Evolutionary conservation across 2,888 invertebrate species (phyloP).

Genomic region (Anorthoa munda): DNA sequence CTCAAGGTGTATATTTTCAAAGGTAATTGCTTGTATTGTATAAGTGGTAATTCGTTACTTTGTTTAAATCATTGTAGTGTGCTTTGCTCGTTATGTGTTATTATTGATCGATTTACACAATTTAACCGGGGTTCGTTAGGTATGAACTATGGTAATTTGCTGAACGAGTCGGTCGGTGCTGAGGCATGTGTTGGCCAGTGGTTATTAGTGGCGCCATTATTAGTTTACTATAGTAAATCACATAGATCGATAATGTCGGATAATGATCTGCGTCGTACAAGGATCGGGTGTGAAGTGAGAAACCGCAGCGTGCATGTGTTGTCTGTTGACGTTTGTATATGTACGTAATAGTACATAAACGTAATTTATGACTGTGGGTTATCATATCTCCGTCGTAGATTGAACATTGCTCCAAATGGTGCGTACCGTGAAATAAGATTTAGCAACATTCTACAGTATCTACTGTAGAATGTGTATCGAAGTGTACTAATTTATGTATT

Average conservation of each 20-base stretch:
- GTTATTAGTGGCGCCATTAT: slow-evolving; percentile 84
- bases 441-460: not conserved
- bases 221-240: slow-evolving; percentile 86
- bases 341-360: slow-evolving; percentile 13
- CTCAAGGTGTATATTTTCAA: slow-evolving; percentile 65
- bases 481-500: no score
- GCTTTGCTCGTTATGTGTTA: slow-evolving; percentile 67
- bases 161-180: slow-evolving; percentile 66
- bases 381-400: slow-evolving; percentile 25
- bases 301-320: slow-evolving; percentile 71
- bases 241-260: slow-evolving; percentile 83
- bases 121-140: slow-evolving; percentile 70
- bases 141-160: slow-evolving; percentile 79
- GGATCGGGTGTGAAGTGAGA: slow-evolving; percentile 83
- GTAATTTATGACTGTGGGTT: slow-evolving; percentile 29
- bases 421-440: slow-evolving; percentile 8
- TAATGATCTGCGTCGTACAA: slow-evolving; percentile 81
- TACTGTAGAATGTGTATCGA: no score
- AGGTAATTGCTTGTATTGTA: slow-evolving; percentile 67
- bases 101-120: slow-evolving; percentile 73
- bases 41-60: slow-evolving; percentile 68
- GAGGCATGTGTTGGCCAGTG: slow-evolving; percentile 69
- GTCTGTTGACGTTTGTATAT: slow-evolving; percentile 38
- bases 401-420: slow-evolving; percentile 29
- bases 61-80: slow-evolving; percentile 64